phyloP scores from a whole-genome alignment of 2,888 invertebrate genomes.

The Cacoxenus indagator region DNA sequence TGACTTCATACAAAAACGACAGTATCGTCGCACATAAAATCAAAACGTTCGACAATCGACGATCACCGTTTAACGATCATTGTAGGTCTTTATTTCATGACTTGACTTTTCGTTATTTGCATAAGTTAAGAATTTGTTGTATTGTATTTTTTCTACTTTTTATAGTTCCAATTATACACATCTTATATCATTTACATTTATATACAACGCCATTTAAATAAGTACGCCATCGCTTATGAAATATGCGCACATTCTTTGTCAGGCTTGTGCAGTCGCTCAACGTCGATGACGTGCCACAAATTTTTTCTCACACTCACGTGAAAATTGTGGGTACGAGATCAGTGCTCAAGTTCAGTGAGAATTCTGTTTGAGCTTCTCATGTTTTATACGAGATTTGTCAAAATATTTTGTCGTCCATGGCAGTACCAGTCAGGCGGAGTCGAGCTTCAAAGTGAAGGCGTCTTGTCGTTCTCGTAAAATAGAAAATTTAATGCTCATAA shows the following conservation, averaged over 20 bases:
- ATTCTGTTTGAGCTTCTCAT: background rate
- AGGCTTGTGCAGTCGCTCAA: background rate
- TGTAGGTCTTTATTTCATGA: too few relatives aligned
- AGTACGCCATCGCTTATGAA: conserved; percentile 2
- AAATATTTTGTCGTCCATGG: conserved; percentile 40
- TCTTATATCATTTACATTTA: background rate
- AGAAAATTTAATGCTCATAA: conserved; percentile 24
- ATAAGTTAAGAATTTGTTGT: conserved; percentile 51
- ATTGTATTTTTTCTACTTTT: background rate
- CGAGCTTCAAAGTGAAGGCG: background rate
- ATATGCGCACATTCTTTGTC: background rate
- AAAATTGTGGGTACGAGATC: background rate
- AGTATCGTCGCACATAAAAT: conserved; percentile 27
- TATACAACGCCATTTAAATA: conserved; percentile 1
- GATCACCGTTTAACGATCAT: too few relatives aligned
- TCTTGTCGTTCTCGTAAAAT: conserved; percentile 32
- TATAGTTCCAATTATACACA: background rate
- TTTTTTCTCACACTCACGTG: conserved; percentile 11
- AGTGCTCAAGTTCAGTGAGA: background rate
- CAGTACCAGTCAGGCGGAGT: conserved; percentile 29
- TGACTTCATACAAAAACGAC: conserved; percentile 55
- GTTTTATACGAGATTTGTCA: conserved; percentile 29
- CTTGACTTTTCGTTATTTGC: conserved; percentile 47
- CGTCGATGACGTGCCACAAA: background rate
- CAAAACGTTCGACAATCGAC: background rate